phyloP scores from a whole-genome alignment of 2,797 vertebrate genomes.

The Takifugu rubripes region DNA sequence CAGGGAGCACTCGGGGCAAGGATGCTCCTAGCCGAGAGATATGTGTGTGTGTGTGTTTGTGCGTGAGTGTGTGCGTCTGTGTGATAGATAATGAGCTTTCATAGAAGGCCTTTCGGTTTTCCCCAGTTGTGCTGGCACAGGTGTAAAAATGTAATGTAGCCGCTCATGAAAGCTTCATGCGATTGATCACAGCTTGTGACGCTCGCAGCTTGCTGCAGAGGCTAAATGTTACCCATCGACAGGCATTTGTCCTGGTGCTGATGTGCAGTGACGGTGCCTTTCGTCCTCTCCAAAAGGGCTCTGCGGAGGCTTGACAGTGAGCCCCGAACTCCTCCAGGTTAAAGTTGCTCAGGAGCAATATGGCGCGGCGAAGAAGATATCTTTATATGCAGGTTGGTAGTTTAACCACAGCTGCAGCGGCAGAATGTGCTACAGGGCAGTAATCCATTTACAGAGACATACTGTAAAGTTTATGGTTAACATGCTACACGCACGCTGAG shows the following conservation, averaged over 20 bases:
- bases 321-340: constrained; percentile 35
- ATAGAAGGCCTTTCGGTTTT: constrained; percentile 26
- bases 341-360: constrained; percentile 27
- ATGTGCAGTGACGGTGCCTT: not conserved
- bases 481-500: constrained; percentile 29
- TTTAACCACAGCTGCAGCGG: constrained; percentile 1
- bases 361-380: constrained; percentile 19
- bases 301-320: constrained; percentile 32
- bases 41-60: constrained; percentile 17
- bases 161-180: constrained; percentile 39
- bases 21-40: constrained; percentile 56
- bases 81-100: constrained; percentile 16
- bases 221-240: constrained; percentile 32
- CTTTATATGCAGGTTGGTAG: constrained; percentile 9
- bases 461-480: constrained; percentile 27
- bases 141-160: constrained; percentile 22
- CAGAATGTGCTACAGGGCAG: constrained; percentile 6
- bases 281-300: constrained; percentile 14
- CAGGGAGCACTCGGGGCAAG: constrained; percentile 67
- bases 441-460: constrained; percentile 20
- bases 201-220: constrained; percentile 28
- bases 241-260: constrained; percentile 4
- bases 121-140: constrained; percentile 22
- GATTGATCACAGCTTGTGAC: constrained; percentile 41
- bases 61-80: constrained; percentile 9